Conservation (phyloP, 2,797 vertebrate species). For the Argya squamiceps region DNA sequence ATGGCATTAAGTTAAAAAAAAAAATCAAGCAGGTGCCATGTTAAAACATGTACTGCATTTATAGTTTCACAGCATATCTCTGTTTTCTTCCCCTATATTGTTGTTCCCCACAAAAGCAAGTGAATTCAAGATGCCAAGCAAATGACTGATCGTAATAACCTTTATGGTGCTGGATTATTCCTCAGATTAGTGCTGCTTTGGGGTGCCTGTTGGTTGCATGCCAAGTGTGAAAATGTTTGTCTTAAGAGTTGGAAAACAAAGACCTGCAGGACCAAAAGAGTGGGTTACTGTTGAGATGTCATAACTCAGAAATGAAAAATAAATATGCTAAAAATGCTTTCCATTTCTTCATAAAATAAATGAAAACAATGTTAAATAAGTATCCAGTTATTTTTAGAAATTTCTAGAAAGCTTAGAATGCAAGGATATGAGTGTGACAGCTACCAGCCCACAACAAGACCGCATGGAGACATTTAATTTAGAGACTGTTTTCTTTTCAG, state of each 20-base stretch:
- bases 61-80: neutral
- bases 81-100: neutral
- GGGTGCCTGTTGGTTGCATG: neutral
- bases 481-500: neutral
- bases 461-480: neutral
- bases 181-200: neutral
- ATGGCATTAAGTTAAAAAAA: conserved; percentile 33
- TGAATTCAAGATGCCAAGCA: conserved; percentile 45
- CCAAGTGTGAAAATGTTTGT: accelerated
- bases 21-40: conserved; percentile 52
- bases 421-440: neutral
- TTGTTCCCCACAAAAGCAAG: conserved; percentile 43
- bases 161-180: neutral
- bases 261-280: neutral
- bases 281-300: neutral
- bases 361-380: neutral
- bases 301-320: neutral
- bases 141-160: neutral
- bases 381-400: neutral
- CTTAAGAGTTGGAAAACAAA: neutral
- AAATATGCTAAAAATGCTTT: neutral
- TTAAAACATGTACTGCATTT: conserved; percentile 55
- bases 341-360: neutral
- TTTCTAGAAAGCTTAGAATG: neutral
- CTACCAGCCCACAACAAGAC: neutral